A percentile compares a stretch with the other conserved stretches of the same genome.
These are phyloP conservation scores for Myocastor coypus DNA, from an alignment of 2,113 vertebrate species.

Conservation along the genomic window DNA sequence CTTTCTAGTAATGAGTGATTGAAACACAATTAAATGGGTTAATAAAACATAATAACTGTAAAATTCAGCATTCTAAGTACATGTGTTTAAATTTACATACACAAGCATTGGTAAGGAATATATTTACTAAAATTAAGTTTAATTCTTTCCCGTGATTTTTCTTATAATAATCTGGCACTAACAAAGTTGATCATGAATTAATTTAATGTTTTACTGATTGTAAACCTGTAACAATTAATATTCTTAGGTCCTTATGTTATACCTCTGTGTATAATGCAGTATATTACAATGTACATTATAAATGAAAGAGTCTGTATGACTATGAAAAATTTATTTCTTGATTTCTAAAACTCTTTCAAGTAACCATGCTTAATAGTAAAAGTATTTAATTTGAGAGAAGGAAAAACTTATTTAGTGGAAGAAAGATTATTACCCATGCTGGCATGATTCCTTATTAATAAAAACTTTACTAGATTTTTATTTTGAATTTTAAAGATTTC, in stretches of 20 bases:
- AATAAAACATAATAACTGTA: background rate
- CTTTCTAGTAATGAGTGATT: background rate
- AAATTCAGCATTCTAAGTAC: background rate
- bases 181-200: background rate
- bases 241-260: background rate
- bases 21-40: background rate
- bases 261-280: background rate
- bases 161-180: background rate
- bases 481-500: background rate
- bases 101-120: background rate
- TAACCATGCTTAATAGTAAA: background rate
- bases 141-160: background rate
- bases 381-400: background rate
- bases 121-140: background rate
- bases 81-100: background rate
- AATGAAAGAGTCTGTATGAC: background rate
- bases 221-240: background rate
- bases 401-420: background rate
- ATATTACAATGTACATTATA: background rate
- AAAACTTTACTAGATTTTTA: background rate
- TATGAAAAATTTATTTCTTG: background rate
- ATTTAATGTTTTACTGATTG: background rate
- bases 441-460: background rate
- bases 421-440: background rate
- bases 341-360: conserved; percentile 29